Evolutionary conservation across 1,140 invertebrate species (phyloP).

Genomic region (Mesaphorura yosii): DNA sequence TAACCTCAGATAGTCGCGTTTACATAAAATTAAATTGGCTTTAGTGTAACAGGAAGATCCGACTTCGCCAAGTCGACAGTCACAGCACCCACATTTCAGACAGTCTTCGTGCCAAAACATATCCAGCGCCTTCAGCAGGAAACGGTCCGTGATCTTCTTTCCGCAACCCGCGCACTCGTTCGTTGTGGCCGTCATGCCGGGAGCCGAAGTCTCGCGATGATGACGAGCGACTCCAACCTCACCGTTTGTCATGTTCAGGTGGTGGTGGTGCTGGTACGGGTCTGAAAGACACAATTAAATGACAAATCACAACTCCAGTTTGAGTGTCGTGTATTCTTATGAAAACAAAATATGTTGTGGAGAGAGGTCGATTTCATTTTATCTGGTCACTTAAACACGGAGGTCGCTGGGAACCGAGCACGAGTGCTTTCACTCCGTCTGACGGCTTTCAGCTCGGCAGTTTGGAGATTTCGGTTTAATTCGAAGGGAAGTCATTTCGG

Average conservation of each 20-base stretch:
- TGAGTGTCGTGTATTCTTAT: too few relatives aligned
- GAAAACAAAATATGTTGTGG: too few relatives aligned
- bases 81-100: slow-evolving; percentile 92
- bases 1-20: slow-evolving; percentile 91
- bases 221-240: slow-evolving; percentile 14
- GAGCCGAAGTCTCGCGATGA: slow-evolving; percentile 5
- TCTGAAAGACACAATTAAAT: too few relatives aligned
- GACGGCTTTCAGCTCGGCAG: not conserved
- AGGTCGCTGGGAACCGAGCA: too few relatives aligned
- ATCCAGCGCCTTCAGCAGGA: slow-evolving; percentile 55
- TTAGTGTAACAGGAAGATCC: slow-evolving; percentile 92
- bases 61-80: slow-evolving; percentile 92
- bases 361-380: too few relatives aligned
- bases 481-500: too few relatives aligned
- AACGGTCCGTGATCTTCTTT: slow-evolving; percentile 29
- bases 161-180: slow-evolving; percentile 31
- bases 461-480: too few relatives aligned
- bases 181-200: not conserved
- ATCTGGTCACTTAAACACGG: too few relatives aligned
- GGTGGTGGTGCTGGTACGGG: too few relatives aligned
- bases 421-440: slow-evolving; percentile 3
- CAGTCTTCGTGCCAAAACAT: slow-evolving; percentile 97
- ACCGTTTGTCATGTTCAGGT: slow-evolving; percentile 28
- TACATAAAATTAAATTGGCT: slow-evolving; percentile 93
- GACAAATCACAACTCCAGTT: too few relatives aligned